These are phyloP conservation scores for Jordanella pulchra DNA, from an alignment of 2,797 vertebrate genomes.

Conservation along the genomic window DNA sequence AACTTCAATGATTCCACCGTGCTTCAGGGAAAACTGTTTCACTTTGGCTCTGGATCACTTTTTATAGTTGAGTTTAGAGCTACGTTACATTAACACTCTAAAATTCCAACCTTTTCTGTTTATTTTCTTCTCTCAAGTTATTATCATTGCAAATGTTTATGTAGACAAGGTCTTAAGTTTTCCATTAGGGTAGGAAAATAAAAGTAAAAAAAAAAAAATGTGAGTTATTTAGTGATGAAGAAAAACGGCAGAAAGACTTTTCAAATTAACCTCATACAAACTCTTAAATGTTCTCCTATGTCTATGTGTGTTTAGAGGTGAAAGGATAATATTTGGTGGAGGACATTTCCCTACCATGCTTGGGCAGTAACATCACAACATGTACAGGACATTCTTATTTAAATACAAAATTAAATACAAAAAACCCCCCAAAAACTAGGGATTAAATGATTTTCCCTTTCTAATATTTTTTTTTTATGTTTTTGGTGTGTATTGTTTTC, in stretches of 20 bases:
- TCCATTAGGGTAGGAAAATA: neutral
- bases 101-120: neutral
- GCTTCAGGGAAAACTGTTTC: slow-evolving; percentile 63
- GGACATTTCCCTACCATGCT: neutral
- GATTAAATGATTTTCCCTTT: neutral
- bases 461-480: neutral
- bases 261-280: too few relatives aligned
- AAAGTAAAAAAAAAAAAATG: neutral
- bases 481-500: too few relatives aligned
- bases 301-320: too few relatives aligned
- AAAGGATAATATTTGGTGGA: too few relatives aligned
- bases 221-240: neutral
- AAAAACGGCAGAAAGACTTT: neutral
- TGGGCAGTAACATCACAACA: neutral
- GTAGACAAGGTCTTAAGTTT: neutral
- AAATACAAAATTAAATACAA: slow-evolving; percentile 31
- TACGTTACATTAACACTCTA: slow-evolving; percentile 11
- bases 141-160: neutral
- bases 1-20: slow-evolving; percentile 62
- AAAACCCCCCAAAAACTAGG: slow-evolving; percentile 5
- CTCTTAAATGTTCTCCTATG: too few relatives aligned
- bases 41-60: slow-evolving; percentile 36
- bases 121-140: neutral
- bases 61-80: slow-evolving; percentile 30
- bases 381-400: neutral